Evolutionary conservation across 2,113 vertebrate species (phyloP).

Genomic region (Menura novaehollandiae): DNA sequence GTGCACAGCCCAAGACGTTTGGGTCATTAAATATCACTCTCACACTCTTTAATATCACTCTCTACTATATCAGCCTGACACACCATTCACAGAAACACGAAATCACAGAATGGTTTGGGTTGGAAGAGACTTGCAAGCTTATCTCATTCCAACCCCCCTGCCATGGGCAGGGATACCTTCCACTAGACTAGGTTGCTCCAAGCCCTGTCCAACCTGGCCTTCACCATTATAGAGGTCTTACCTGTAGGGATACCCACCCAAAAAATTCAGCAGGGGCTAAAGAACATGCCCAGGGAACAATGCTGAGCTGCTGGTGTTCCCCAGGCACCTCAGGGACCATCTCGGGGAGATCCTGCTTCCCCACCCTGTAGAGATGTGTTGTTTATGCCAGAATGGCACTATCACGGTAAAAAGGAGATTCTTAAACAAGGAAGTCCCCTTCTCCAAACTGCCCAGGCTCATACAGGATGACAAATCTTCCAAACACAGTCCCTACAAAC

Average conservation of each 20-base stretch:
- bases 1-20: rapidly evolving
- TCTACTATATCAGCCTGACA: background rate
- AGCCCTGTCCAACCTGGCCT: background rate
- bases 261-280: background rate
- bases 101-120: background rate
- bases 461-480: background rate
- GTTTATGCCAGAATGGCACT: background rate
- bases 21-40: rapidly evolving
- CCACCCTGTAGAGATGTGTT: background rate
- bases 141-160: background rate
- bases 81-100: background rate
- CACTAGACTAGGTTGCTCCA: background rate
- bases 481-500: background rate
- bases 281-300: rapidly evolving
- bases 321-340: background rate
- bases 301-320: background rate
- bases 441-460: background rate
- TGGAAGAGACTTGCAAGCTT: background rate
- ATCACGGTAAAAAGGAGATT: background rate
- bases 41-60: too few relatives aligned
- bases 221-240: background rate
- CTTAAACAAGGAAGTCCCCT: background rate
- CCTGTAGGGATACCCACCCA: background rate
- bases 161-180: background rate
- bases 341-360: rapidly evolving